These are phyloP conservation scores for Lutjanus argentimaculatus DNA, from an alignment of 2,797 vertebrate species.

Conservation along the genomic window DNA sequence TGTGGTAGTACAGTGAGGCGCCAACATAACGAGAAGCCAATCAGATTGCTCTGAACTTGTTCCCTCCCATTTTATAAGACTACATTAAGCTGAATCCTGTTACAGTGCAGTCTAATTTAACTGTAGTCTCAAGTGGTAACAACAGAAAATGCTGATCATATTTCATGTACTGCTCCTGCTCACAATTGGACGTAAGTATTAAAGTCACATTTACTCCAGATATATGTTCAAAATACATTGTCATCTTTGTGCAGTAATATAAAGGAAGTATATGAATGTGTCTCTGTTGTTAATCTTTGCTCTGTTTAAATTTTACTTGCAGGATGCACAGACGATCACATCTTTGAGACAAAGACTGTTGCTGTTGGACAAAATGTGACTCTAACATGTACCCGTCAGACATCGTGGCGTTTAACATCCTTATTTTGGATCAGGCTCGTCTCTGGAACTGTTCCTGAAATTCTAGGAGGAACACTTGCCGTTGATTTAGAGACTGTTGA, in stretches of 20 bases:
- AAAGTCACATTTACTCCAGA: background rate
- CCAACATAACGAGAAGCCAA: constrained; percentile 3
- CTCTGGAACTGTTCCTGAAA: constrained; percentile 41
- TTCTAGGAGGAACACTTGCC: constrained; percentile 19
- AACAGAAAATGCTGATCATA: constrained; percentile 27
- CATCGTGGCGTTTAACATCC: fast-evolving
- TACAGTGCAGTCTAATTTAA: background rate
- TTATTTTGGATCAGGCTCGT: constrained; percentile 54
- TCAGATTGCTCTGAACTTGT: constrained; percentile 14
- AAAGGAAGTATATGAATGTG: background rate
- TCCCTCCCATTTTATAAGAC: constrained; percentile 4
- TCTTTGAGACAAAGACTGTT: constrained; percentile 4
- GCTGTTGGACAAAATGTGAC: constrained; percentile 25
- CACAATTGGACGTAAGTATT: constrained; percentile 20
- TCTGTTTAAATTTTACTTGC: background rate
- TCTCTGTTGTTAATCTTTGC: background rate
- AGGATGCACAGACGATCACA: constrained; percentile 20
- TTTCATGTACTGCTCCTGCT: constrained; percentile 15
- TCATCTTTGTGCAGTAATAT: background rate
- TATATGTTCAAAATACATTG: background rate
- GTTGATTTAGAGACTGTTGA: background rate
- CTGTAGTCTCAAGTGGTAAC: background rate
- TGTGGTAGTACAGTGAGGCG: background rate
- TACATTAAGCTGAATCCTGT: background rate
- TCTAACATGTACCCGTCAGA: constrained; percentile 8